Conservation (phyloP, 2,113 vertebrate species). For the Nibea albiflora region DNA sequence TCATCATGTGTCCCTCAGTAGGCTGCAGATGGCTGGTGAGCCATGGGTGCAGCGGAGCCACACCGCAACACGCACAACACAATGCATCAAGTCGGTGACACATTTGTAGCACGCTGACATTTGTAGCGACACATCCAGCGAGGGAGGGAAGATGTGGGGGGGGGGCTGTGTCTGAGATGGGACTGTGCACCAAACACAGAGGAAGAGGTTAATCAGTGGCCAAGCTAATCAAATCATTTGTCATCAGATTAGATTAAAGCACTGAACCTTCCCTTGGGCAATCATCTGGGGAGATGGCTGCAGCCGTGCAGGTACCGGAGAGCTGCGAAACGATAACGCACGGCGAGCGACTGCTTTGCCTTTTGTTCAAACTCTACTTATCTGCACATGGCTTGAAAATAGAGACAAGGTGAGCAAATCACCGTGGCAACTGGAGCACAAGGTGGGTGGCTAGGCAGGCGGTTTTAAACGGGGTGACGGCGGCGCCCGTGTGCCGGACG, state of each 20-base stretch:
- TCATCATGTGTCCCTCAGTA: conserved; percentile 70
- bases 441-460: conserved; percentile 26
- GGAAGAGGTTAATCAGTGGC: conserved; percentile 75
- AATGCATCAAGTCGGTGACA: conserved; percentile 71
- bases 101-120: conserved; percentile 61
- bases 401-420: conserved; percentile 38
- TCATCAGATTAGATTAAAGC: conserved; percentile 77
- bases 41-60: conserved; percentile 55
- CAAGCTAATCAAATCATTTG: conserved; percentile 71
- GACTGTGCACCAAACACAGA: conserved; percentile 56
- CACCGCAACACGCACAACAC: conserved; percentile 37
- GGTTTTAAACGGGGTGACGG: conserved; percentile 2
- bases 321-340: conserved; percentile 46
- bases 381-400: conserved; percentile 35
- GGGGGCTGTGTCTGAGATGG: conserved; percentile 7
- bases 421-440: conserved; percentile 37
- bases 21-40: conserved; percentile 73
- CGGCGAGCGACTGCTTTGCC: conserved; percentile 38
- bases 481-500: conserved; percentile 15
- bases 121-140: conserved; percentile 43
- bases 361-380: conserved; percentile 43
- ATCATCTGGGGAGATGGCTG: conserved; percentile 39
- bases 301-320: conserved; percentile 39
- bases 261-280: conserved; percentile 65
- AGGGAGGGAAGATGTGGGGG: background rate